A percentile compares a stretch with the other conserved stretches of the same genome.
phyloP scores from a whole-genome alignment of 2,113 vertebrate species.

The Tragelaphus imberbis region DNA sequence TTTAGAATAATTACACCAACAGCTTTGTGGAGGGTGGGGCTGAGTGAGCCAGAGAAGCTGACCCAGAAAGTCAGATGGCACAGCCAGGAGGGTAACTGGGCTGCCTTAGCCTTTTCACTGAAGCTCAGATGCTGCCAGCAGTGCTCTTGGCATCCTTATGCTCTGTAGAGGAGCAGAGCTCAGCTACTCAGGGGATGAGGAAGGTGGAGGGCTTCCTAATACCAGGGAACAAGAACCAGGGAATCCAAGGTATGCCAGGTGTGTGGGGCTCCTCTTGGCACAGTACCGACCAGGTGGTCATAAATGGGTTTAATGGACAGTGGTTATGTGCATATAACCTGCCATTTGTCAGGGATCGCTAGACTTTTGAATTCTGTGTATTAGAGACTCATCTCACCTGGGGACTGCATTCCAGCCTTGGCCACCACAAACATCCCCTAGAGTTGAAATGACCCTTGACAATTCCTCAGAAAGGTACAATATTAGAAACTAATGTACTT shows the following conservation, averaged over 20 bases:
- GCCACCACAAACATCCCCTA: neutral
- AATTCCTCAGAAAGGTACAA: neutral
- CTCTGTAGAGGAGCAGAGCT: neutral
- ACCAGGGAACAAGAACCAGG: neutral
- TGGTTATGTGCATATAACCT: neutral
- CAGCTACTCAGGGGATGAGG: neutral
- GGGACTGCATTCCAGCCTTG: neutral
- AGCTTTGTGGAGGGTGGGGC: neutral
- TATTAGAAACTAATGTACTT: neutral
- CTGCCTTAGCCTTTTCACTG: neutral
- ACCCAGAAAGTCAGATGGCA: neutral
- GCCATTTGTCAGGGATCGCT: neutral
- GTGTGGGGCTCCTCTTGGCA: neutral
- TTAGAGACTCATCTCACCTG: neutral
- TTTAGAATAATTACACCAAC: neutral
- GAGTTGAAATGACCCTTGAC: neutral
- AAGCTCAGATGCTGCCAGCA: neutral
- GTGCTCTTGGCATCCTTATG: neutral
- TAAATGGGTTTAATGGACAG: neutral
- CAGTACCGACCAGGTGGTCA: no score
- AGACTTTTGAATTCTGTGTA: neutral
- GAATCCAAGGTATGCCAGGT: neutral
- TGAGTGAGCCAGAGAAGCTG: neutral
- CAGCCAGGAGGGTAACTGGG: neutral
- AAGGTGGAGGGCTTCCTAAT: neutral